Evolutionary conservation across 2,888 invertebrate species (phyloP), one percentile per base, ranked within the genome.

Genomic region (Sinopyrophorus schimmeli): DNA sequence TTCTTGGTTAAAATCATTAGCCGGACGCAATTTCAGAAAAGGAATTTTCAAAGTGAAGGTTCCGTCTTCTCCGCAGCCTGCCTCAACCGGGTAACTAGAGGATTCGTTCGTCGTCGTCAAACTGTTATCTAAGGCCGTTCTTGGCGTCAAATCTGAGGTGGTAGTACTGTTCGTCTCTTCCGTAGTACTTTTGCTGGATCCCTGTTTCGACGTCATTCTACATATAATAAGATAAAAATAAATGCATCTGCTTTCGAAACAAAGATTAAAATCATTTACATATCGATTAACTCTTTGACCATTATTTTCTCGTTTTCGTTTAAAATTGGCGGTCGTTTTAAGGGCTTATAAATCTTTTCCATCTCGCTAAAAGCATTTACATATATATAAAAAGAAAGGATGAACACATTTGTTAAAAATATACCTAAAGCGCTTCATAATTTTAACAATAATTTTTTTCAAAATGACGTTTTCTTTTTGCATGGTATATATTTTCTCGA

Each of bases 361-460:
- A 47, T 6, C 7, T 21, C 21, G 2, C 21, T 21, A 21, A 21
- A 21, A 21, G 9, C n/a, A n/a, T n/a, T n/a, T n/a, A 23, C 23
- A 9, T 3, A 31, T n/a, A 6, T 7, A 6, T 14, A 14, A 14
- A 31, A n/a, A 16, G 15, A 16, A 16, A 31, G 9, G 12, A 0
- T 5, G 12, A 6, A 10, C 11, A 9, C 7, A 5, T 14, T 10
- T 1, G 16, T 44, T 42, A n/a, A n/a, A n/a, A n/a, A n/a, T n/a
- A n/a, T n/a, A 58, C 61, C 61, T 60, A 20, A 63, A 52, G 46
- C 57, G 56, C 38, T 58, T 64, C 47, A 64, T 65, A 26, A 62
- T 55, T 60, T 69, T 69, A 3, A 64, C 52, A 20, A 69, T 63
- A 27, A 69, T 68, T 40, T 64, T 64, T 52, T 62, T 67, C 44